A percentile compares a stretch with the other conserved stretches of the same genome.
phyloP scores from a whole-genome alignment of 64 coral and sea anemone species.

The Dendronephthya gigantea region DNA sequence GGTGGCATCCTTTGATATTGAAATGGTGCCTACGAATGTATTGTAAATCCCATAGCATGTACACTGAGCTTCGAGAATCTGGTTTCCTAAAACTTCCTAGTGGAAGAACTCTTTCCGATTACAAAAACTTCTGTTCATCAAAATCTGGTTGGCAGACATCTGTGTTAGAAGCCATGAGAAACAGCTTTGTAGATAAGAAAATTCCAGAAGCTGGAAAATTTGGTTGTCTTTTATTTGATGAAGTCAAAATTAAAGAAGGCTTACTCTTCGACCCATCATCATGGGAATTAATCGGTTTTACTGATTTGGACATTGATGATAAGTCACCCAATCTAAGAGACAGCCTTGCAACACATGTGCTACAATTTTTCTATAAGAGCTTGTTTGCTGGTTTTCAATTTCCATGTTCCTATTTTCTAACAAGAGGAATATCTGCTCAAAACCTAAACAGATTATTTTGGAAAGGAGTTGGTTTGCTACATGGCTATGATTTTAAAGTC shows the following conservation, averaged over 20 bases:
- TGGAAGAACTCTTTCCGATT: constrained; percentile 1
- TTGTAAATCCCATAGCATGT: not conserved
- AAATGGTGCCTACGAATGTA: constrained; percentile 18
- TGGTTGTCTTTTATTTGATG: constrained; percentile 13
- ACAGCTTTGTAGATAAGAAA: not conserved
- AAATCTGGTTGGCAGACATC: constrained; percentile 14
- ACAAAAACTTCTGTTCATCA: constrained; percentile 19
- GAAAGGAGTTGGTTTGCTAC: constrained; percentile 7
- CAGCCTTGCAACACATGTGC: constrained; percentile 11
- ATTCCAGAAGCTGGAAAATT: constrained; percentile 23
- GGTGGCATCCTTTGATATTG: constrained; percentile 13
- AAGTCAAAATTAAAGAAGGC: constrained; percentile 16
- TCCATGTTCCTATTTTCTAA: constrained; percentile 13
- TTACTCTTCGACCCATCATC: constrained; percentile 1
- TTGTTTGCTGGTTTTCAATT: constrained; percentile 21
- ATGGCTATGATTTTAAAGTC: constrained; percentile 1
- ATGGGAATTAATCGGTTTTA: not conserved
- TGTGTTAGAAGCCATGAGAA: constrained; percentile 19
- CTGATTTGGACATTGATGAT: not conserved
- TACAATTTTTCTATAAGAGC: constrained; percentile 16
- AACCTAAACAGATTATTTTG: constrained; percentile 17
- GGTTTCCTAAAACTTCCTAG: constrained; percentile 1
- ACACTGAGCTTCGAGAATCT: constrained; percentile 13
- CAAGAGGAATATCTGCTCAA: constrained; percentile 12
- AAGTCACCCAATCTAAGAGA: not conserved